These are phyloP conservation scores for Perithous albicinctus DNA, from an alignment of 2,888 invertebrate species.

Conservation along the genomic window DNA sequence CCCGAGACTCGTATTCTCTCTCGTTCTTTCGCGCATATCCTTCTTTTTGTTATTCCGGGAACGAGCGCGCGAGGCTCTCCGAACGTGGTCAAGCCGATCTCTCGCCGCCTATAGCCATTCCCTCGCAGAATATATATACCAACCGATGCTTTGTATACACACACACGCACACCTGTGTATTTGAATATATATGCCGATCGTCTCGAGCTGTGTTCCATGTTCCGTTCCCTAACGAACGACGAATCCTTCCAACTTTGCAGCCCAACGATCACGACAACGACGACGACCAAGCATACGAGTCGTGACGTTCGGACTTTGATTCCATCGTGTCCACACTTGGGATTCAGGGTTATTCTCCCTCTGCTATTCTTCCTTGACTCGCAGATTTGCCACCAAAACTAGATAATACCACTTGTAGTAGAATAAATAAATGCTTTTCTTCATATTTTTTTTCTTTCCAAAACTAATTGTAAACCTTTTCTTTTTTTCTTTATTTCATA, in stretches of 20 bases:
- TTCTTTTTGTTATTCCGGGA: conserved; percentile 71
- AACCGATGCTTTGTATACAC: neutral
- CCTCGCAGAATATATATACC: conserved; percentile 22
- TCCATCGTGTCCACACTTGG: conserved; percentile 2
- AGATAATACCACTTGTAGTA: too few relatives aligned
- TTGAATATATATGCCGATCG: conserved; percentile 34
- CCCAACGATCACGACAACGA: conserved; percentile 21
- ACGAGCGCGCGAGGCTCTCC: conserved; percentile 55
- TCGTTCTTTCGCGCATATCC: conserved; percentile 33
- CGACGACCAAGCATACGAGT: conserved; percentile 15
- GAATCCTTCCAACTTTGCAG: conserved; percentile 37
- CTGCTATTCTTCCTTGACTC: neutral
- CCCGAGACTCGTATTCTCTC: conserved; percentile 53
- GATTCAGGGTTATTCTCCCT: neutral
- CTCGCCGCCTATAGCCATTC: conserved; percentile 26
- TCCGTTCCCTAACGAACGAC: conserved; percentile 62
- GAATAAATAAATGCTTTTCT: too few relatives aligned
- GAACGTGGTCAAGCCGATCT: conserved; percentile 65
- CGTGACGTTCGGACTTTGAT: conserved; percentile 29
- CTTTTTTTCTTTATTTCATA: too few relatives aligned
- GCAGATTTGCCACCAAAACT: neutral
- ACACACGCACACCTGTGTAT: neutral
- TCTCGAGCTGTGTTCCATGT: conserved; percentile 28
- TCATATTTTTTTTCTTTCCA: too few relatives aligned
- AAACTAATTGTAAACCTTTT: too few relatives aligned